These are phyloP conservation scores for Thripadectes ignobilis DNA, from an alignment of 2,797 vertebrate species.

Conservation along the genomic window DNA sequence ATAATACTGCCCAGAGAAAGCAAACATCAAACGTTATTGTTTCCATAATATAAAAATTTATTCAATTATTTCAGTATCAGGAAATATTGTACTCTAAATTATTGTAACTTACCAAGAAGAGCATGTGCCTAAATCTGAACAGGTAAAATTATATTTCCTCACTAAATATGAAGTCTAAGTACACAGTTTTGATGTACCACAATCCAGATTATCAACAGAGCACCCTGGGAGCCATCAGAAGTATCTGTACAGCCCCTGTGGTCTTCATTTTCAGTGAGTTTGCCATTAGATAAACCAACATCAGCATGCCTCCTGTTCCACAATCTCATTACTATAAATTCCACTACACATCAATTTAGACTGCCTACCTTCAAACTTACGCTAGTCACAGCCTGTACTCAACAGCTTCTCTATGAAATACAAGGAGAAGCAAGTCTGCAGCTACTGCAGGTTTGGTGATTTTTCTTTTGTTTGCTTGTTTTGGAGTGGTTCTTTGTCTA, in stretches of 20 bases:
- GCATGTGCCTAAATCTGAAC: not conserved
- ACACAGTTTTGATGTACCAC: not conserved
- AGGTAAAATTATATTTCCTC: not conserved
- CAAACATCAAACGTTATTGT: conserved; percentile 6
- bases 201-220: not conserved
- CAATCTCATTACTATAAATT: not conserved
- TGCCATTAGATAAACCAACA: not conserved
- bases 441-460: not conserved
- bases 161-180: not conserved
- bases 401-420: not conserved
- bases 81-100: not conserved
- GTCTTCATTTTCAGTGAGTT: not conserved
- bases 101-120: not conserved
- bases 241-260: not conserved
- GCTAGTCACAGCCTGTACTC: not conserved
- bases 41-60: not conserved
- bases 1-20: conserved; percentile 15
- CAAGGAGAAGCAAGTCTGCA: not conserved
- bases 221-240: not conserved
- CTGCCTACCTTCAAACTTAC: not conserved
- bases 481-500: not conserved
- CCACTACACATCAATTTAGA: not conserved
- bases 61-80: not conserved
- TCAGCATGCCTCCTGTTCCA: not conserved
- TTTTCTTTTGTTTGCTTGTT: not conserved